Evolutionary conservation across 2,888 invertebrate genomes (phyloP), one percentile per base, ranked within the genome.

Genomic region (Sesia apiformis): DNA sequence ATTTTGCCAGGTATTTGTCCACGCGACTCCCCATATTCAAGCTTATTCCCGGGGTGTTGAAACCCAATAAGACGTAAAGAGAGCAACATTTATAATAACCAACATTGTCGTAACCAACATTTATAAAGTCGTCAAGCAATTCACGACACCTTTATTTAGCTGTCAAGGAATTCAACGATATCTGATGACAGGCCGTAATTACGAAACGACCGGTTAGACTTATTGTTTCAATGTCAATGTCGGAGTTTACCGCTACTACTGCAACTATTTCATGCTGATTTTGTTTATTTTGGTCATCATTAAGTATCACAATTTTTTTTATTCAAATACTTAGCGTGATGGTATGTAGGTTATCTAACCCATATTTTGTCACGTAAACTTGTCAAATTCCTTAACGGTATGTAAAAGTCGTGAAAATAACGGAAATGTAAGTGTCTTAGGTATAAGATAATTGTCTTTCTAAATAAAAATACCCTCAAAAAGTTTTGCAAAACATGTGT

Each of bases 121-220:
- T 46, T 23, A 46, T 46, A 46, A 46, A 46, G 46, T 46, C 23
- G 46, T 46, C 7, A 46, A 46, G 46, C 8, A 46, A 46, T 6
- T 4, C 4, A 50, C 23, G 50, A 38, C 38, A 50, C 46, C 2
- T 23, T 23, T 23, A 76, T 72, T 66, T 66, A 76, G 71, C 70
- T 68, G 72, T 74, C 74, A 71, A 66, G 65, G 64, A 67, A 69
- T 67, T 68, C 70, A 67, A 68, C 66, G 59, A 52, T 72, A 65
- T 61, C 64, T 64, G 74, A 66, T 70, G 75, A 74, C 76, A 74
- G 74, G 66, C 70, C 63, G 72, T 75, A 78, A 81, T 84, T 81
- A 83, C 72, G 72, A 70, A 73, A 73, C 74, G 38, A 39, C 67
- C 65, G 69, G 69, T 64, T 65, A 66, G 62, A 64, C 65, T 62